These are phyloP conservation scores for Azemiops feae DNA, from an alignment of 2,113 vertebrate genomes.

Conservation along the genomic window DNA sequence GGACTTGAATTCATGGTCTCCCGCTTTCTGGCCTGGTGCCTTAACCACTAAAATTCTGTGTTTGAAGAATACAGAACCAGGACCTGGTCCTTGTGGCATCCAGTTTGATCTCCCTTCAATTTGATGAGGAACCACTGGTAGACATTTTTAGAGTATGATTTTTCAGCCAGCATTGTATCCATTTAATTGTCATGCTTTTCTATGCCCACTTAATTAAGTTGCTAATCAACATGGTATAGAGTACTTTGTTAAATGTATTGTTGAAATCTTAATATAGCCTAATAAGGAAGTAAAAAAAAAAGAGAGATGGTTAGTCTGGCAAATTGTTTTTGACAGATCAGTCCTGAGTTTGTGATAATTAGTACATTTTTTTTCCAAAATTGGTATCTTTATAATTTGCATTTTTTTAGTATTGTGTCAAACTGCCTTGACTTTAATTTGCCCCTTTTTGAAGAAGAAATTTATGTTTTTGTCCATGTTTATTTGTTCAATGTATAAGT, in stretches of 20 bases:
- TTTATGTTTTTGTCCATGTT: not conserved
- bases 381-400: not conserved
- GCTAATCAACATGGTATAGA: not conserved
- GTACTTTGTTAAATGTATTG: not conserved
- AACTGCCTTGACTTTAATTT: not conserved
- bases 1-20: not conserved
- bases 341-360: not conserved
- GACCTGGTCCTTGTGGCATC: not conserved
- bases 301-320: not conserved
- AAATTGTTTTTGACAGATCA: not conserved
- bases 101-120: not conserved
- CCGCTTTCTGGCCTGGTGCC: not conserved
- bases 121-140: not conserved
- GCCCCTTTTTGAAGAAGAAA: not conserved
- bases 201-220: not conserved
- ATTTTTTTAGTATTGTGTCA: not conserved
- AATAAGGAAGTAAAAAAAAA: not conserved
- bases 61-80: not conserved
- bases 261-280: not conserved
- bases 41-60: not conserved
- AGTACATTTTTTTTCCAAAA: not conserved
- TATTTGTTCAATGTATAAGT: not conserved
- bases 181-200: not conserved
- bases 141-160: not conserved
- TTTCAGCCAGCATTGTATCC: not conserved